phyloP scores from a whole-genome alignment of 2,113 vertebrate genomes.

The Anoura caudifer region DNA sequence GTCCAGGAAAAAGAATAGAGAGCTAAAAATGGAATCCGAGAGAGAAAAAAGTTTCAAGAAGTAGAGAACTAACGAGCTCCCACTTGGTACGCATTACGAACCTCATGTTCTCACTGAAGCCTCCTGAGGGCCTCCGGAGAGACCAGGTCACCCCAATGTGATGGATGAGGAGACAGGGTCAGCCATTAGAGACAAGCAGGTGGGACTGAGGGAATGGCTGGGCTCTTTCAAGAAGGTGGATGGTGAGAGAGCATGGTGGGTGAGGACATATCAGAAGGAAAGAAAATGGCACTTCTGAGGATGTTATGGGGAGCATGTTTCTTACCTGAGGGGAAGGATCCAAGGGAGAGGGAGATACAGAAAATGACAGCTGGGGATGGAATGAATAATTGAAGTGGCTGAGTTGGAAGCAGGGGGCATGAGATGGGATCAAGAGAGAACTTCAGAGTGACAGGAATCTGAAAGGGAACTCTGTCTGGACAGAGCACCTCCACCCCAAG shows the following conservation, averaged over 20 bases:
- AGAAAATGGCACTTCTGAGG: background rate
- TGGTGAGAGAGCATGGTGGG: background rate
- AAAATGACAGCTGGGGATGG: background rate
- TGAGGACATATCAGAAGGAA: background rate
- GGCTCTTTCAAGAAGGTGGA: background rate
- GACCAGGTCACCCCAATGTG: fast-evolving
- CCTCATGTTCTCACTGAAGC: background rate
- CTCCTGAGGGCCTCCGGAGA: background rate
- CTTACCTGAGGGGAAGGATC: background rate
- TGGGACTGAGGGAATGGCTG: background rate
- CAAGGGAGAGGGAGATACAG: background rate
- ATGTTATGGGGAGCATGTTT: background rate
- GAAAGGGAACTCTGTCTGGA: background rate
- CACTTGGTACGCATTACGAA: background rate
- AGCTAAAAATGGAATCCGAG: background rate
- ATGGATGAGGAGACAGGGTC: background rate
- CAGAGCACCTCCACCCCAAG: no score
- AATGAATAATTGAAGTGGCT: background rate
- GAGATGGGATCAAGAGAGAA: background rate
- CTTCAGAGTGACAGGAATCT: background rate
- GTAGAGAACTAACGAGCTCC: background rate
- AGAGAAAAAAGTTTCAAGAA: background rate
- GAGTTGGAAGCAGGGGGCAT: background rate
- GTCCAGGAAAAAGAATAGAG: background rate
- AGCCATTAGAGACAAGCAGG: background rate